phyloP scores from a whole-genome alignment of 2,113 vertebrate species.

The Sapajus apella region DNA sequence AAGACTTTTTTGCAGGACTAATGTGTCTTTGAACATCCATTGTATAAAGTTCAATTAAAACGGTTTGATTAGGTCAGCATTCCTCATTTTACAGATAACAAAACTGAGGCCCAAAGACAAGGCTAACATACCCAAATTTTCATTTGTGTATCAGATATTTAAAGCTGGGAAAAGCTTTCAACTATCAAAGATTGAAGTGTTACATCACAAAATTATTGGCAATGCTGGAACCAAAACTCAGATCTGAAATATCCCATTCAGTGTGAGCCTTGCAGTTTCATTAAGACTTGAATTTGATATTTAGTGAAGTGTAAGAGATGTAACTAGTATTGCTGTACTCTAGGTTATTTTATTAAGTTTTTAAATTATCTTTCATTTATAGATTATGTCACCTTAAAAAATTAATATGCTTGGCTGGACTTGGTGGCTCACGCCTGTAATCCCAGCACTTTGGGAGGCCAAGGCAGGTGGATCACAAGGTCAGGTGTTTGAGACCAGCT shows the following conservation, averaged over 20 bases:
- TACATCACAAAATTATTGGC: slow-evolving; percentile 14
- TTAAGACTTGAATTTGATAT: slow-evolving; percentile 34
- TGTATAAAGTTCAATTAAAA: slow-evolving; percentile 17
- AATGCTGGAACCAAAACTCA: slow-evolving; percentile 30
- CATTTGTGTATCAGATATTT: neutral
- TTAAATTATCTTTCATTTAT: neutral
- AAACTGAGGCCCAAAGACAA: neutral
- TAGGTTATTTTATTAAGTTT: slow-evolving; percentile 23
- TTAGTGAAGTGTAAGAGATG: neutral
- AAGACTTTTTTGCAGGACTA: neutral
- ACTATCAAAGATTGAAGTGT: slow-evolving; percentile 30
- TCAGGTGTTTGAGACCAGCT: no score
- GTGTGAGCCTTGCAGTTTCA: neutral
- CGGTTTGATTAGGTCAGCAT: neutral
- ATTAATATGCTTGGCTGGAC: neutral
- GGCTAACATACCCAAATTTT: neutral
- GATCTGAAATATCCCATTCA: neutral
- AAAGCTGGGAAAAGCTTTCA: neutral
- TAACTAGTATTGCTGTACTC: neutral
- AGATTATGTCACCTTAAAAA: neutral
- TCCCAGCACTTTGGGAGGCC: no score
- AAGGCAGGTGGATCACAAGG: no score
- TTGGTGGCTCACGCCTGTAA: no score
- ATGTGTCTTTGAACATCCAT: neutral
- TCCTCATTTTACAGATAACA: slow-evolving; percentile 44